Percentiles rank a stretch among this genome's conserved stretches.
phyloP scores from a whole-genome alignment of 2,113 vertebrate genomes.

The Eupsittula cactorum region DNA sequence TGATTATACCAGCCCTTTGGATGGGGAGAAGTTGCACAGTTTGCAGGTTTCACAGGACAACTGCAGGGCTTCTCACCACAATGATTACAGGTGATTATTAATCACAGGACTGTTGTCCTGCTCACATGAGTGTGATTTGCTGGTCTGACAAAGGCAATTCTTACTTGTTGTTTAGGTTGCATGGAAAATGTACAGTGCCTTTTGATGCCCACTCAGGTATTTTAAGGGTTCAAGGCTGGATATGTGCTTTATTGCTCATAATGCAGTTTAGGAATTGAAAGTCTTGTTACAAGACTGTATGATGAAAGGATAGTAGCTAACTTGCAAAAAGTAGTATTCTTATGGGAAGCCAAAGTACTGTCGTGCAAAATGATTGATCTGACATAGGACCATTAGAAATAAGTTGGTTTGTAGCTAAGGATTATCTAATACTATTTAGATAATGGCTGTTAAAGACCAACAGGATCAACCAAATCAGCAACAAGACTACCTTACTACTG shows the following conservation, averaged over 20 bases:
- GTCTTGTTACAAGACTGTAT: not conserved
- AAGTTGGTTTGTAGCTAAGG: not conserved
- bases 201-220: not conserved
- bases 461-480: not conserved
- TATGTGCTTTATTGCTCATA: not conserved
- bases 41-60: not conserved
- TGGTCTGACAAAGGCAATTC: not conserved
- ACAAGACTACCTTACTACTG: not conserved
- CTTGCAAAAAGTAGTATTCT: not conserved
- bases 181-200: not conserved
- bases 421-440: not conserved
- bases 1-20: not conserved
- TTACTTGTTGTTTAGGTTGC: not conserved
- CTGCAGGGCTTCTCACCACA: not conserved
- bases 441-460: not conserved
- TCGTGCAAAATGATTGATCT: not conserved
- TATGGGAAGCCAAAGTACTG: not conserved
- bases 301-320: not conserved
- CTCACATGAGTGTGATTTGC: not conserved
- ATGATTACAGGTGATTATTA: not conserved
- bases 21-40: not conserved
- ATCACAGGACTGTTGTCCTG: not conserved
- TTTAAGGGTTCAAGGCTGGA: not conserved
- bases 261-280: not conserved
- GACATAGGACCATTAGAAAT: not conserved